Conservation (phyloP, 2,888 invertebrate species). For the Cerceris rybyensis region DNA sequence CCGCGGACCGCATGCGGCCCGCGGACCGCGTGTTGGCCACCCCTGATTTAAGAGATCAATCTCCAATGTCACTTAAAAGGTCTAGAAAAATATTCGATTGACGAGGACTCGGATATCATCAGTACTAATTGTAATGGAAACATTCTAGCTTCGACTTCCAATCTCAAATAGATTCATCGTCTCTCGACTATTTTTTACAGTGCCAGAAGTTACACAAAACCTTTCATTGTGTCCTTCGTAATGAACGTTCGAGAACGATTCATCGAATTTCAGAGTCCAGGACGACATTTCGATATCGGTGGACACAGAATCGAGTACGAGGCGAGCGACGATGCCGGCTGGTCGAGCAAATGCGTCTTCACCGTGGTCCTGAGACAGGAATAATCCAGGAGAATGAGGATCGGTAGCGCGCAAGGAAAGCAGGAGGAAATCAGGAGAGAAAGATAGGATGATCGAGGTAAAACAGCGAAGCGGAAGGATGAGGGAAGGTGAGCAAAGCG, state of each 20-base stretch:
- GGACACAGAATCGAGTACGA: constrained; percentile 82
- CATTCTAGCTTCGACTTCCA: too few species aligned
- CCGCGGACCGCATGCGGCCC: too few species aligned
- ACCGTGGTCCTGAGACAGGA: constrained; percentile 75
- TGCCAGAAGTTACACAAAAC: not conserved
- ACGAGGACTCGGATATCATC: too few species aligned
- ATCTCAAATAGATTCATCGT: too few species aligned
- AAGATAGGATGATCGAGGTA: constrained; percentile 18
- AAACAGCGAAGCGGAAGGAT: constrained; percentile 24
- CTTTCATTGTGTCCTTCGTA: not conserved
- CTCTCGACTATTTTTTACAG: too few species aligned
- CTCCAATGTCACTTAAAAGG: too few species aligned
- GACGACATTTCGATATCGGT: constrained; percentile 80
- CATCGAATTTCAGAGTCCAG: constrained; percentile 79
- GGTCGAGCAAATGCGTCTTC: constrained; percentile 82
- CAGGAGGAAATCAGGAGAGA: constrained; percentile 1
- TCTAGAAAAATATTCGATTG: too few species aligned
- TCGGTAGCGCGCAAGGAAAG: constrained; percentile 4
- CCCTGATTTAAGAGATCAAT: too few species aligned
- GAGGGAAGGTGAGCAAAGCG: constrained; percentile 30
- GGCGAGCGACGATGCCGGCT: constrained; percentile 82
- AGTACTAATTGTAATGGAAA: too few species aligned
- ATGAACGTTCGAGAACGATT: not conserved
- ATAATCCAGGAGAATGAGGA: constrained; percentile 43
- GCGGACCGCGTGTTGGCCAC: too few species aligned